These are phyloP conservation scores for Haplotaxodon microlepis DNA, from an alignment of 2,113 vertebrate species.

Conservation along the genomic window DNA sequence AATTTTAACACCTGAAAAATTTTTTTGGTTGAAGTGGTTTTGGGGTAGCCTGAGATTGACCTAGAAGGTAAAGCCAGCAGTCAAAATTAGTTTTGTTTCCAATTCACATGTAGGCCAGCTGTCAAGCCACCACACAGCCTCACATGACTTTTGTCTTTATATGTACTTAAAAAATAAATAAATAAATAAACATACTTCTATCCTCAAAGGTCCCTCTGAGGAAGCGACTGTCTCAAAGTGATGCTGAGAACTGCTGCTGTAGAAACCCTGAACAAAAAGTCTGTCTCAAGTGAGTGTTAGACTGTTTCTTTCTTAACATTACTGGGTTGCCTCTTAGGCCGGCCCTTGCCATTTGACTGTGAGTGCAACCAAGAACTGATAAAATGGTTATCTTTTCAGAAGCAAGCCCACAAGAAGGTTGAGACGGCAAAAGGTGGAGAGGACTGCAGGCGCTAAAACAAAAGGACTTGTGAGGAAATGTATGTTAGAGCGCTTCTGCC, in stretches of 20 bases:
- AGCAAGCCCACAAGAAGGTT: constrained; percentile 18
- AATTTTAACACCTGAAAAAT: background rate
- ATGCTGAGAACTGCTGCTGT: constrained; percentile 43
- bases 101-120: background rate
- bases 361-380: background rate
- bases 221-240: constrained; percentile 19
- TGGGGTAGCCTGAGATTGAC: background rate
- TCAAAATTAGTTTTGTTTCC: background rate
- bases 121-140: background rate
- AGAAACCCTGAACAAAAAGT: constrained; percentile 33
- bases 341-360: background rate
- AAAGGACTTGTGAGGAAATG: constrained; percentile 68
- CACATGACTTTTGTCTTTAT: background rate
- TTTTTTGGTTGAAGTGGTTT: background rate
- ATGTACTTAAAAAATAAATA: background rate
- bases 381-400: background rate
- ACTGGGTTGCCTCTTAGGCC: background rate
- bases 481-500: background rate
- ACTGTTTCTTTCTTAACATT: background rate
- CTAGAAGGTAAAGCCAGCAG: background rate
- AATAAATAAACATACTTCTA: background rate
- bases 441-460: constrained; percentile 15
- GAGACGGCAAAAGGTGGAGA: constrained; percentile 17
- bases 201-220: constrained; percentile 63
- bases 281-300: constrained; percentile 46